Base-by-base conservation (phyloP, 2,113 vertebrate species). In the Petaurus breviceps region DNA sequence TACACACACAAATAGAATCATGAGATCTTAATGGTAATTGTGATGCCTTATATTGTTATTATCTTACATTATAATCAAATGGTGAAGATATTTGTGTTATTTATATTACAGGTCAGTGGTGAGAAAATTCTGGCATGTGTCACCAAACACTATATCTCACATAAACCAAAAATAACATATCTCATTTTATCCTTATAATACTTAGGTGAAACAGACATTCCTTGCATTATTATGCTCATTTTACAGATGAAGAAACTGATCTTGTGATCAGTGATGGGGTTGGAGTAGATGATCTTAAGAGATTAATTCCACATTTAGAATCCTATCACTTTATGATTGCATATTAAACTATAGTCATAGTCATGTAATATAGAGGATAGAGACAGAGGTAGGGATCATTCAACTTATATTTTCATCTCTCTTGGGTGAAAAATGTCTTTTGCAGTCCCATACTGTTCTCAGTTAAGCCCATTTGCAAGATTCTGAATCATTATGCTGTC, bases 391-490 rank as follows among this genome's bases (percentile, higher is more conserved):
- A 52, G 52, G 52, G 52, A 68, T 57, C 94, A 89, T 93, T 89
- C 50, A 84, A 46, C 47, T 77, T 89, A 31, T 8, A 93, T 95
- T 95, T 97, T 92, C 50, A 89, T 61, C 49, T 97, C 55, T 90
- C 90, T 90, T 12, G 89, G 54, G 94, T 94, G 23, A 91, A 93
- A 93, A 94, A 93, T 95, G 57, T 37, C 51, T 95, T 93, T 84
- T 43, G 19, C 19, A 2, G n/a, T 43, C 68, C 68, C 37, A 43
- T 19, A 84, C 57, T 97, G 92, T 95, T 55, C 53, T 94, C 94
- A 94, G 90, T 94, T 96, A 96, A 95, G 53, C n/a, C 90, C 91
- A 91, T 95, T 97, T 95, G 89, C 46, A 94, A 93, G 90, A 97
- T 95, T 95, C 90, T 93, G 57, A 93, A 94, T 97, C 90, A 97